These are phyloP conservation scores for Lamprotornis superbus DNA, from an alignment of 2,113 vertebrate species.

Conservation along the genomic window DNA sequence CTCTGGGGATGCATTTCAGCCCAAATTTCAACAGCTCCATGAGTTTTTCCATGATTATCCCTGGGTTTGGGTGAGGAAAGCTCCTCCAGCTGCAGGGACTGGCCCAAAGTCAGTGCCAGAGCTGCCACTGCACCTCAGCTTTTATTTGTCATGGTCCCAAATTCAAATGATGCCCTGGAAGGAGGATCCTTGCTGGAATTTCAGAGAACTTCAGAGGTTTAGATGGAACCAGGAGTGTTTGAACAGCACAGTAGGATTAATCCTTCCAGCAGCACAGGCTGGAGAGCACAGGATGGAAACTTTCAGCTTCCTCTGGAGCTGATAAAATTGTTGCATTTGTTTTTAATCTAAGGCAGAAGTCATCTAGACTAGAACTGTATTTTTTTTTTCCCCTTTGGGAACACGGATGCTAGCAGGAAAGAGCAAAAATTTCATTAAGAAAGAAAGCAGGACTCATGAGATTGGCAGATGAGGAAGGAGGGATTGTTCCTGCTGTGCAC, in stretches of 20 bases:
- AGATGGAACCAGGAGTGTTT: not conserved
- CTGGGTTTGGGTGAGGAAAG: not conserved
- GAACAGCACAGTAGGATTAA: not conserved
- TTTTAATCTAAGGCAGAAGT: not conserved
- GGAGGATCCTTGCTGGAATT: not conserved
- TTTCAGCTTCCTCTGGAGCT: not conserved
- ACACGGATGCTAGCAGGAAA: not conserved
- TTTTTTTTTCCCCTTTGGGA: not conserved
- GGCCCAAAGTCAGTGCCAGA: not conserved
- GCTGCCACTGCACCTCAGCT: not conserved
- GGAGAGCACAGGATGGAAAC: not conserved
- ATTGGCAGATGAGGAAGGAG: not conserved
- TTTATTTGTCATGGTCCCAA: not conserved
- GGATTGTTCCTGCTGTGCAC: not conserved
- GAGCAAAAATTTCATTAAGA: conserved; percentile 29
- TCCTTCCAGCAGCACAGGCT: not conserved
- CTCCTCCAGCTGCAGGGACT: not conserved
- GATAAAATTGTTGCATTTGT: not conserved
- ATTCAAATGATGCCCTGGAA: not conserved
- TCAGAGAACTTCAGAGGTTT: not conserved
- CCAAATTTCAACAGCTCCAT: rapidly evolving
- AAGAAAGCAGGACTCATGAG: not conserved
- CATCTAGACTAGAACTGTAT: not conserved
- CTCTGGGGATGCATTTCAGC: not conserved
- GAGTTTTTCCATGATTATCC: not conserved